Percentiles rank a stretch among this genome's conserved stretches.
phyloP scores from a whole-genome alignment of 1,140 invertebrate genomes.

The Sycophila sp. region DNA sequence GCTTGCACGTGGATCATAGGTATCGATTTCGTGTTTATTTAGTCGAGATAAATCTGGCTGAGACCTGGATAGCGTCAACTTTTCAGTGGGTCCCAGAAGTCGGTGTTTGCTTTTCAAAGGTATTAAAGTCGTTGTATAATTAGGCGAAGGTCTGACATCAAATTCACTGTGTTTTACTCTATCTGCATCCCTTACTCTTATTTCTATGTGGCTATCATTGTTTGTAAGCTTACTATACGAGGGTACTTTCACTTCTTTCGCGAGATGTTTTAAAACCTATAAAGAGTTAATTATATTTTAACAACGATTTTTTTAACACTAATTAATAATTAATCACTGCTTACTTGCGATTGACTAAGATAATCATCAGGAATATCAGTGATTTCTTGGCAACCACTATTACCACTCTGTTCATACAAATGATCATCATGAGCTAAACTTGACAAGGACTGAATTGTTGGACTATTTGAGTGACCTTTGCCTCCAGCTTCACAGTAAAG shows the following conservation, averaged over 20 bases:
- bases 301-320: no score
- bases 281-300: conserved; percentile 8
- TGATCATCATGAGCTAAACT: conserved; percentile 62
- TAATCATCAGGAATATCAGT: conserved; percentile 88
- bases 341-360: conserved; percentile 78
- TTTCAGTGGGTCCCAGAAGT: conserved; percentile 67
- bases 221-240: conserved; percentile 57
- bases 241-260: conserved; percentile 79
- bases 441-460: conserved; percentile 62
- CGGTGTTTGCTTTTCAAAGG: conserved; percentile 63
- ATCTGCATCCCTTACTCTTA: conserved; percentile 55
- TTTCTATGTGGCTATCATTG: conserved; percentile 54
- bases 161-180: conserved; percentile 60
- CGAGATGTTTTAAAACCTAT: conserved; percentile 84
- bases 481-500: conserved; percentile 63
- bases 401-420: conserved; percentile 58
- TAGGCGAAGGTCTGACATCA: conserved; percentile 66
- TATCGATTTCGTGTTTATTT: conserved; percentile 60
- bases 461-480: conserved; percentile 65
- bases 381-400: conserved; percentile 75
- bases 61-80: conserved; percentile 79
- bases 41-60: conserved; percentile 75
- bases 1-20: conserved; percentile 58
- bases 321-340: not conserved
- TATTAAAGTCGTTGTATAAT: conserved; percentile 60